A percentile compares a stretch with the other conserved stretches of the same genome.
These are phyloP conservation scores for Drosophila sp. DNA, from an alignment of 1,140 invertebrate species.

Conservation along the genomic window DNA sequence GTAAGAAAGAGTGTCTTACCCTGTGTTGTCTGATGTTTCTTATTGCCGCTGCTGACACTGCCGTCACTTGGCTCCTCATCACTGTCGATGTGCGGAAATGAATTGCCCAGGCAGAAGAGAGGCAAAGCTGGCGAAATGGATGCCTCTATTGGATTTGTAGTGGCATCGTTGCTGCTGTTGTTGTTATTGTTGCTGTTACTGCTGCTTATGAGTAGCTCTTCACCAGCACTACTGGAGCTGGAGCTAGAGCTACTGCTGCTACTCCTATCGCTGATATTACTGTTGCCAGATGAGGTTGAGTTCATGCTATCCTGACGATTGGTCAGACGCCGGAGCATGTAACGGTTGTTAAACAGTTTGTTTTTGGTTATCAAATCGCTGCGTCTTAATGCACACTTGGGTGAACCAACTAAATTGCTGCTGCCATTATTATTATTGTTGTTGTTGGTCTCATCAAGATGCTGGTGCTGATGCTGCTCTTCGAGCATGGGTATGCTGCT, in stretches of 20 bases:
- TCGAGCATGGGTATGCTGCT: neutral
- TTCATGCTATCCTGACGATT: conserved; percentile 82
- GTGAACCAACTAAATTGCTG: conserved; percentile 63
- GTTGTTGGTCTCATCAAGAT: conserved; percentile 62
- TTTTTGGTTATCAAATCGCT: conserved; percentile 83
- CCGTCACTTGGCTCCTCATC: conserved; percentile 87
- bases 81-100: conserved; percentile 89
- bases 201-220: conserved; percentile 54
- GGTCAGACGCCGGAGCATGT: conserved; percentile 78
- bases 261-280: conserved; percentile 72
- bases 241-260: conserved; percentile 42
- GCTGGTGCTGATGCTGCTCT: conserved; percentile 1
- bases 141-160: conserved; percentile 25
- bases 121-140: conserved; percentile 80
- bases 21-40: conserved; percentile 74
- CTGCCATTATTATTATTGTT: conserved; percentile 39
- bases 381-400: conserved; percentile 79
- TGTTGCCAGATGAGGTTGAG: conserved; percentile 79
- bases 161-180: conserved; percentile 34
- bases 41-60: conserved; percentile 84
- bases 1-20: conserved; percentile 50
- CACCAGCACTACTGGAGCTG: conserved; percentile 53
- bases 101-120: conserved; percentile 87
- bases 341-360: conserved; percentile 82
- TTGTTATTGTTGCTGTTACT: conserved; percentile 22